Conservation (phyloP, 2,888 invertebrate species). For the Tryphoninae sp. region DNA sequence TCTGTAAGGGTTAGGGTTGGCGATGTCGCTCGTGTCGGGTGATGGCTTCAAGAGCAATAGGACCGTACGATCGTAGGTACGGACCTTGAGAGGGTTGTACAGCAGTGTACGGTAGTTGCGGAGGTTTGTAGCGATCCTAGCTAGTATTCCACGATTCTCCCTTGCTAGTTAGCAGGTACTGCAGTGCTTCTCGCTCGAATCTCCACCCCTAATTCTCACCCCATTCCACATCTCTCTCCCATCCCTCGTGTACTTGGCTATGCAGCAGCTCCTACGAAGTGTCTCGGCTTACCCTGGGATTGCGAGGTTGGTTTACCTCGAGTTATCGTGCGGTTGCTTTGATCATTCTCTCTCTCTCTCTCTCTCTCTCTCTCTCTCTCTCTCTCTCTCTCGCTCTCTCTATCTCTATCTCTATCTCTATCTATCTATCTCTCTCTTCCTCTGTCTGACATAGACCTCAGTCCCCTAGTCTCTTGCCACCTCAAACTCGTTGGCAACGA, state of each 20-base stretch:
- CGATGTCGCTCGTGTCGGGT: slow-evolving; percentile 23
- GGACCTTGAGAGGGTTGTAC: slow-evolving; percentile 31
- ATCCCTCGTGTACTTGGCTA: slow-evolving; percentile 33
- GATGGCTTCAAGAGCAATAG: slow-evolving; percentile 48
- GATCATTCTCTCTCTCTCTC: slow-evolving; percentile 64
- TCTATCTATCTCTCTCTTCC: slow-evolving; percentile 64
- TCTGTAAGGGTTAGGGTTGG: slow-evolving; percentile 33
- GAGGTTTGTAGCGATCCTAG: slow-evolving; percentile 16
- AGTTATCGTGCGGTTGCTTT: slow-evolving; percentile 70
- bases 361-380: slow-evolving; percentile 65
- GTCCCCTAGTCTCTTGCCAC: background rate
- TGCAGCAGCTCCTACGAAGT: slow-evolving; percentile 41
- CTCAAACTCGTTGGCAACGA: slow-evolving; percentile 13
- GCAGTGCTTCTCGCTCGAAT: slow-evolving; percentile 33
- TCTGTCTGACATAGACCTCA: slow-evolving; percentile 40
- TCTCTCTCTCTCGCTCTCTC: slow-evolving; percentile 62
- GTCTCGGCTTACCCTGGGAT: slow-evolving; percentile 72
- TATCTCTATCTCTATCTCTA: slow-evolving; percentile 44
- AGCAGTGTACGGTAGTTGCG: slow-evolving; percentile 2
- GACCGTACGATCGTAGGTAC: slow-evolving; percentile 18
- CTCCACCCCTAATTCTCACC: slow-evolving; percentile 13
- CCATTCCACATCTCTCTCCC: background rate
- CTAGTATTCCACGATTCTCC: slow-evolving; percentile 9
- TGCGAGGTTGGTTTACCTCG: slow-evolving; percentile 71
- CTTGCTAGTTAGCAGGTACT: slow-evolving; percentile 37